Percentiles rank a stretch among this genome's conserved stretches.
Conservation (phyloP, 1,140 invertebrate genomes). For the Phthorimaea operculella region DNA sequence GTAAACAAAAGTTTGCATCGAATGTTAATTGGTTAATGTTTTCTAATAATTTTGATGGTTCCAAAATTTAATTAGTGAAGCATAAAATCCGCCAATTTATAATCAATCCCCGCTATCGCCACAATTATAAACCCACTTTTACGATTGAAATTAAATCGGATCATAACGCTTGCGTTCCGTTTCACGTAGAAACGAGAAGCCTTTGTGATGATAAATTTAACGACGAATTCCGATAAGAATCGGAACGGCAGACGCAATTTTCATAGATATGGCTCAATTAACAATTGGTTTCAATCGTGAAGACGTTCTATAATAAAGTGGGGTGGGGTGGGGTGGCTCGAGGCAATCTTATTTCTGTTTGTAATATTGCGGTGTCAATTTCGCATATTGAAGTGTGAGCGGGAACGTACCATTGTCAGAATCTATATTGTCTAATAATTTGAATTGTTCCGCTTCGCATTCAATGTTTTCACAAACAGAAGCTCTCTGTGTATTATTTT, state of each 20-base stretch:
- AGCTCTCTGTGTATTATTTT: too few species aligned
- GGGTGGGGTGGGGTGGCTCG: constrained; percentile 34
- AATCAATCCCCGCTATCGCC: constrained; percentile 3
- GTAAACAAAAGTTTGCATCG: too few species aligned
- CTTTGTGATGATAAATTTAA: constrained; percentile 56
- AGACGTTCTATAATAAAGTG: constrained; percentile 63
- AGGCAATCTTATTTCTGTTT: constrained; percentile 65
- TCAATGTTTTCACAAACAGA: too few species aligned
- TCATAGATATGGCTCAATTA: constrained; percentile 67
- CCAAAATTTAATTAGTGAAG: too few species aligned
- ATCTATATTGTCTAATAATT: constrained; percentile 51
- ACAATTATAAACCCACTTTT: constrained; percentile 5
- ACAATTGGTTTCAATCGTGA: constrained; percentile 66
- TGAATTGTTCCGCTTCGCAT: constrained; percentile 7
- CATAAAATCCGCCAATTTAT: constrained; percentile 14
- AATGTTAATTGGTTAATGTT: too few species aligned
- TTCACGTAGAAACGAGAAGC: constrained; percentile 31
- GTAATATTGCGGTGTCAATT: constrained; percentile 66
- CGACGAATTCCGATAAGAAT: constrained; percentile 60
- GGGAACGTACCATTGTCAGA: constrained; percentile 42
- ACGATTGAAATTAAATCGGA: constrained; percentile 21
- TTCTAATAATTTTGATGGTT: too few species aligned
- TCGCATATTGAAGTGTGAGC: constrained; percentile 59
- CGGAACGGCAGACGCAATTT: constrained; percentile 55
- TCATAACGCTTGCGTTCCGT: constrained; percentile 24